Evolutionary conservation across 2,113 vertebrate species (phyloP), one percentile per base, ranked within the genome.

Genomic region (Anas platyrhynchos): DNA sequence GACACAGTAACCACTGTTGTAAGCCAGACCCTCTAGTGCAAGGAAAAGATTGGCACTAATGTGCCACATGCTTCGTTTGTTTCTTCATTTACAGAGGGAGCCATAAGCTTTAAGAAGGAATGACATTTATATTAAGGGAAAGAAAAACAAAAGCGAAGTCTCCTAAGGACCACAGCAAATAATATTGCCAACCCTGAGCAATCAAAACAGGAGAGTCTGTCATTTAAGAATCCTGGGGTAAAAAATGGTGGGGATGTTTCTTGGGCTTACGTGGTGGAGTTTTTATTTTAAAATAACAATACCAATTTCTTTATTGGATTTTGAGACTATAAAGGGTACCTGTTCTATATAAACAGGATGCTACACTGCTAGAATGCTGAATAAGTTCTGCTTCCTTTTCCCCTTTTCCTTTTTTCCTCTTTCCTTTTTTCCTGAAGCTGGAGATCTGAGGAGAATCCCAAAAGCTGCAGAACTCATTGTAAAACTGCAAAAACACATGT

Each of bases 1-100:
- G 94, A 92, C 94, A 94, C 58, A 94, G 58, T 71, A 50, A 61
- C 15, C 77, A 63, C 17, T 59, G 13, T 18, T 73, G 62, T 92
- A 85, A 92, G 86, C 54, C 71, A 72, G 71, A 91, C n/a, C 67
- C 44, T 95, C 73, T 61, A 59, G 69, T 52, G 63, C 94, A 94
- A 85, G 67, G 66, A 86, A 72, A 83, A 76, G 77, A 92, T 62
- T 93, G 94, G 88, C 84, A 58, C 81, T 97, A 87, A 97, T 92
- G 92, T 89, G 77, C 78, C 83, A 79, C 96, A 96, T 56, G 96
- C 81, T 94, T 94, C 88, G 82, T 96, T 95, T 96, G 86, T 86
- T 96, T 89, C 95, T 92, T 94, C 94, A 93, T 96, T 96, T 96
- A 91, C 91, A 89, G 74, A 87, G 66, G 50, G 63, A 89, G 71